Percentiles rank a stretch among this genome's conserved stretches.
These are phyloP conservation scores for Sipunculus nudus DNA, from an alignment of 2,888 invertebrate species.

Conservation along the genomic window DNA sequence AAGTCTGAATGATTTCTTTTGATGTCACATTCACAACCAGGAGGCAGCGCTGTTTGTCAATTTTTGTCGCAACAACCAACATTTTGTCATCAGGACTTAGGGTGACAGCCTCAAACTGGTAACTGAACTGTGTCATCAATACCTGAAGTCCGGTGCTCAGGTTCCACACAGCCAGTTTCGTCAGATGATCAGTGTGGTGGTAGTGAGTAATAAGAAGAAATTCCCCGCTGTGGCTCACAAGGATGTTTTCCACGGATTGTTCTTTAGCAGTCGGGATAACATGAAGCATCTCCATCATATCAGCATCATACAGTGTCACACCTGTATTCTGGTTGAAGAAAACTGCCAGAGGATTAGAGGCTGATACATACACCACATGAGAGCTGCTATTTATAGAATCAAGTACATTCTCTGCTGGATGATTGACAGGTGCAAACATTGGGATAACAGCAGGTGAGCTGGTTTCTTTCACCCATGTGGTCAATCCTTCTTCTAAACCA, in stretches of 20 bases:
- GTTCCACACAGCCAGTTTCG: slow-evolving; percentile 32
- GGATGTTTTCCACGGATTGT: slow-evolving; percentile 20
- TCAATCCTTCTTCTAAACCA: no score
- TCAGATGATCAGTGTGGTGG: slow-evolving; percentile 34
- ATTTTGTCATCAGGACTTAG: slow-evolving; percentile 18
- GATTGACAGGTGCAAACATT: no score
- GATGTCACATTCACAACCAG: slow-evolving; percentile 26
- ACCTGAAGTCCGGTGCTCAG: slow-evolving; percentile 30
- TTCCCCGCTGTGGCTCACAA: slow-evolving; percentile 16
- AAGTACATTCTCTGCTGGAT: no score
- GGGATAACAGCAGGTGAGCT: no score
- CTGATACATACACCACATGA: no score
- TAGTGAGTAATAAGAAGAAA: slow-evolving; percentile 34
- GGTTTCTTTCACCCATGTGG: no score
- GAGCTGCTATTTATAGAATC: no score
- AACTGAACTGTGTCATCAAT: slow-evolving; percentile 13
- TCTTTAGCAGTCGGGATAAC: slow-evolving; percentile 20
- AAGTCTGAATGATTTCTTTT: slow-evolving; percentile 17
- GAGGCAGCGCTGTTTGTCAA: slow-evolving; percentile 17
- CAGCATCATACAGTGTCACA: slow-evolving; percentile 18
- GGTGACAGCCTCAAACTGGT: slow-evolving; percentile 28
- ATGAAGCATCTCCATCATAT: slow-evolving; percentile 30
- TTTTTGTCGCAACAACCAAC: slow-evolving; percentile 22
- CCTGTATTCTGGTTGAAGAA: slow-evolving; percentile 24
- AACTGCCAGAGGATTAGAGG: slow-evolving; percentile 10